phyloP scores from a whole-genome alignment of 2,888 invertebrate genomes.

The Apamea monoglypha region DNA sequence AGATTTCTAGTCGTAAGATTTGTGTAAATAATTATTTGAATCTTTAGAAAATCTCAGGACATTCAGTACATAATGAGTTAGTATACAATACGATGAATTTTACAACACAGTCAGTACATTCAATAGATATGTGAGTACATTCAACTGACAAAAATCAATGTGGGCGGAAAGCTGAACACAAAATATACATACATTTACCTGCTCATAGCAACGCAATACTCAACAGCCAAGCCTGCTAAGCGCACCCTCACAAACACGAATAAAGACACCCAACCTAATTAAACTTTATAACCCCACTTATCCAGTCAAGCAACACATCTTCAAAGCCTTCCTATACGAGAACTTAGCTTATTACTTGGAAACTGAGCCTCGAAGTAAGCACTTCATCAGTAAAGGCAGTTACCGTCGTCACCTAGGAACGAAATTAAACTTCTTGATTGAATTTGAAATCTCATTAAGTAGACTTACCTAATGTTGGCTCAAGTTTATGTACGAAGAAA shows the following conservation, averaged over 20 bases:
- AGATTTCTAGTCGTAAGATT: conserved; percentile 10
- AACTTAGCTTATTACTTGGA: conserved; percentile 52
- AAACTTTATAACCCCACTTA: conserved; percentile 47
- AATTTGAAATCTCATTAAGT: conserved; percentile 71
- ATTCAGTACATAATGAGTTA: background rate
- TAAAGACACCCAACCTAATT: conserved; percentile 41
- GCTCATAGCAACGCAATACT: conserved; percentile 3
- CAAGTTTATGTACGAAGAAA: conserved; percentile 38
- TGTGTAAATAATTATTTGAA: conserved; percentile 8
- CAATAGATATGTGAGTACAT: background rate
- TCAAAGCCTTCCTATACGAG: conserved; percentile 37
- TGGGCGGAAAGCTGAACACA: background rate
- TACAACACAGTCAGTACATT: background rate
- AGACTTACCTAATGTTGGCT: conserved; percentile 28
- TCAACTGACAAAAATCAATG: background rate
- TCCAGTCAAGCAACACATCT: conserved; percentile 16
- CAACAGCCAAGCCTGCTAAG: conserved; percentile 11
- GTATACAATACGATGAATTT: background rate
- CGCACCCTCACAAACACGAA: conserved; percentile 25
- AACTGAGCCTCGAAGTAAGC: conserved; percentile 49
- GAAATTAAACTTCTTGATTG: conserved; percentile 69
- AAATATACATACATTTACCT: background rate
- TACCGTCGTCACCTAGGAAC: conserved; percentile 54
- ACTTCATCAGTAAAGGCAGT: conserved; percentile 63
- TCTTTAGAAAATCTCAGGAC: background rate